Conservation (phyloP, 2,113 vertebrate species). For the Pomatorhinus ruficollis region DNA sequence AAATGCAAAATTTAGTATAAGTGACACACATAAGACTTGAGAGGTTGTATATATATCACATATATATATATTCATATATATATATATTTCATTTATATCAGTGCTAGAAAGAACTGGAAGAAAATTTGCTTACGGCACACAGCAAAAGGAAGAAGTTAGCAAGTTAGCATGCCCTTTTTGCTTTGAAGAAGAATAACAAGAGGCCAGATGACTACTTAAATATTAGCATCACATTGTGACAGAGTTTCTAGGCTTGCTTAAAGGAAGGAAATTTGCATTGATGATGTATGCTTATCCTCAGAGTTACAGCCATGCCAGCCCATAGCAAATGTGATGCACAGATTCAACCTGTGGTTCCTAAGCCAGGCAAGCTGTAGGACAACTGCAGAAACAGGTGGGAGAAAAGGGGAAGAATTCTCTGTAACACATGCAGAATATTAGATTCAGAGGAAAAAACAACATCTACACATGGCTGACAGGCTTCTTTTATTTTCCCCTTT, state of each 20-base stretch:
- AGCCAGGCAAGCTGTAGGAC: background rate
- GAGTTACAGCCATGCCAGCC: background rate
- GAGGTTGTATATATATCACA: background rate
- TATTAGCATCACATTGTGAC: background rate
- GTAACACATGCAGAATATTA: background rate
- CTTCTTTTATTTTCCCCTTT: background rate
- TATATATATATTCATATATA: background rate
- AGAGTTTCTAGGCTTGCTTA: slow-evolving; percentile 14
- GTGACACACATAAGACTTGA: slow-evolving; percentile 20
- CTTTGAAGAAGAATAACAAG: slow-evolving; percentile 16
- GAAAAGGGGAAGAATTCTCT: background rate
- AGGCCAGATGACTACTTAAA: slow-evolving; percentile 4
- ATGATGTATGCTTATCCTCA: background rate
- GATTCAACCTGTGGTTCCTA: background rate
- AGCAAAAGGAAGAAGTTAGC: slow-evolving; percentile 3
- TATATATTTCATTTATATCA: background rate
- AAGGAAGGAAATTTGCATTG: slow-evolving; percentile 27
- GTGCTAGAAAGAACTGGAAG: background rate
- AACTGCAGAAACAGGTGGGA: background rate
- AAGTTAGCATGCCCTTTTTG: background rate
- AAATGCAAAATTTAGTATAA: slow-evolving; percentile 47
- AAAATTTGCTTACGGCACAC: background rate
- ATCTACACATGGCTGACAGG: background rate
- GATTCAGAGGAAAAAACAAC: background rate
- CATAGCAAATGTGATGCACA: background rate